Evolutionary conservation across 2,888 invertebrate species (phyloP).

Genomic region (Sminthurinus aureus): DNA sequence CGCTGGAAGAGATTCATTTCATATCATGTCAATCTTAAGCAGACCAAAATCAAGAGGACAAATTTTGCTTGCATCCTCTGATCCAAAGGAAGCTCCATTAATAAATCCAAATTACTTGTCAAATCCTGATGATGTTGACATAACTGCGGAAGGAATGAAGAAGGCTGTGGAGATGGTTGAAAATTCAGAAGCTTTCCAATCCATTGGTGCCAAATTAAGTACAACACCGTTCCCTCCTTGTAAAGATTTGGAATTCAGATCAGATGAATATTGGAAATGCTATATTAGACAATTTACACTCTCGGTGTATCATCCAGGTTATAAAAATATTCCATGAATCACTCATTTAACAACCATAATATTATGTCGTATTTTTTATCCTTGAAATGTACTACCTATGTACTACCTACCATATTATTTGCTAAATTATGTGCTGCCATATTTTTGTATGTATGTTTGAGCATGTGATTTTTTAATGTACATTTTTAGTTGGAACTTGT

Average conservation of each 20-base stretch:
- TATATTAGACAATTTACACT: conserved; percentile 51
- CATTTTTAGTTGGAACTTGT: conserved; percentile 43
- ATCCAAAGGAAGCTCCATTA: conserved; percentile 64
- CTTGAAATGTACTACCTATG: too few species aligned
- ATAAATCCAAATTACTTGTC: conserved; percentile 65
- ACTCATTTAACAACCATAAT: too few species aligned
- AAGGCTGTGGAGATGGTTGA: conserved; percentile 46
- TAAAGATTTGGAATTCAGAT: conserved; percentile 44
- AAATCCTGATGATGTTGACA: conserved; percentile 48
- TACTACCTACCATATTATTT: too few species aligned
- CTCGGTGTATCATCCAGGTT: conserved; percentile 56
- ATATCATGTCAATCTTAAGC: conserved; percentile 53
- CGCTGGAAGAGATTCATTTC: conserved; percentile 54
- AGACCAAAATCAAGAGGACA: conserved; percentile 64
- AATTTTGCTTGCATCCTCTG: conserved; percentile 63
- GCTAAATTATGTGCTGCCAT: too few species aligned
- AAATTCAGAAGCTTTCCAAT: conserved; percentile 50
- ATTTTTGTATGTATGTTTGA: too few species aligned
- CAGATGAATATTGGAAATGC: conserved; percentile 56
- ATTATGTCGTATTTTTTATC: too few species aligned
- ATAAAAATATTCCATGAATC: too few species aligned
- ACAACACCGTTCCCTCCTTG: conserved; percentile 54
- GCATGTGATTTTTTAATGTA: too few species aligned
- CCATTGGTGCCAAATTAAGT: conserved; percentile 51
- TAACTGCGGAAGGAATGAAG: conserved; percentile 53